Evolutionary conservation across 2,113 vertebrate species (phyloP).

Genomic region (Odontophorus gujanensis): DNA sequence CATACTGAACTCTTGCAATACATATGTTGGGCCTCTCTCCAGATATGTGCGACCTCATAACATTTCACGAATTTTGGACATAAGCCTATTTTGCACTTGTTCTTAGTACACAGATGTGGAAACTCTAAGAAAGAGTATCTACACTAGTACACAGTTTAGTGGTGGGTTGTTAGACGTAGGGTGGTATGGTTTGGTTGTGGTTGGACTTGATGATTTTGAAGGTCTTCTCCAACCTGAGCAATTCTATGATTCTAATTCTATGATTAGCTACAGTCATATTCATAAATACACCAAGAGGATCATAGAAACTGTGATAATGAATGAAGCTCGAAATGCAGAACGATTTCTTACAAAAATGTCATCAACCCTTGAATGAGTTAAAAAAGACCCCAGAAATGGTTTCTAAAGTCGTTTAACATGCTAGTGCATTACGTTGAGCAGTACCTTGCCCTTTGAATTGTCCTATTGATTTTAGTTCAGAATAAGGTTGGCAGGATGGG

Average conservation of each 20-base stretch:
- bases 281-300: background rate
- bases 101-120: background rate
- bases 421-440: constrained; percentile 21
- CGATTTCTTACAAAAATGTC: background rate
- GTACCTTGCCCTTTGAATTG: constrained; percentile 31
- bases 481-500: constrained; percentile 24
- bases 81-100: constrained; percentile 17
- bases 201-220: too few relatives aligned
- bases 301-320: background rate
- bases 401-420: constrained; percentile 39
- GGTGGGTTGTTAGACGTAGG: too few relatives aligned
- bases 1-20: background rate
- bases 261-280: background rate
- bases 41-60: background rate
- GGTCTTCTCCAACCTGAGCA: too few relatives aligned
- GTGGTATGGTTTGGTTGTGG: too few relatives aligned
- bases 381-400: background rate
- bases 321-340: background rate
- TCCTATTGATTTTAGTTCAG: constrained; percentile 62
- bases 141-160: too few relatives aligned
- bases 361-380: background rate
- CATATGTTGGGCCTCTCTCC: constrained; percentile 5
- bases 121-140: background rate
- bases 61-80: constrained; percentile 17
- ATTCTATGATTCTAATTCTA: too few relatives aligned